A percentile compares a stretch with the other conserved stretches of the same genome.
These are phyloP conservation scores for Micronisus gabar DNA, from an alignment of 2,113 vertebrate species.

Conservation along the genomic window DNA sequence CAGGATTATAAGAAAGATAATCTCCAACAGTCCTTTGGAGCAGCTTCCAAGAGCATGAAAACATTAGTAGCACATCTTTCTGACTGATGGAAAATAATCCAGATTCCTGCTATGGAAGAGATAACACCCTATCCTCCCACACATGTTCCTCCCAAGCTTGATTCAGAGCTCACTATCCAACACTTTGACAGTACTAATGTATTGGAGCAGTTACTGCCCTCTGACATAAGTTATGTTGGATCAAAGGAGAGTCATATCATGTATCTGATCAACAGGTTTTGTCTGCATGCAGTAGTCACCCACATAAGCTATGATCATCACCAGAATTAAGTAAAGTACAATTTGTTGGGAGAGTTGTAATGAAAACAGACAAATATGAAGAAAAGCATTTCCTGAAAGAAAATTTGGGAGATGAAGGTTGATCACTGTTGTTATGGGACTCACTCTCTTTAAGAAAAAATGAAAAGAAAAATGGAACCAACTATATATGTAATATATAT, in stretches of 20 bases:
- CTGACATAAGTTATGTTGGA: neutral
- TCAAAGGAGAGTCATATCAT: neutral
- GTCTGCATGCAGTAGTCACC: neutral
- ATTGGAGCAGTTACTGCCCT: neutral
- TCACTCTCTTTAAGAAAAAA: neutral
- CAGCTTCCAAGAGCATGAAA: neutral
- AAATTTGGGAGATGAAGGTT: neutral
- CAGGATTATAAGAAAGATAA: neutral
- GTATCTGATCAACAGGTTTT: neutral
- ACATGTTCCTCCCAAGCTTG: neutral
- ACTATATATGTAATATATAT: neutral
- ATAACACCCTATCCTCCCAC: neutral
- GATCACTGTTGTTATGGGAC: neutral
- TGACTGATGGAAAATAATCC: neutral
- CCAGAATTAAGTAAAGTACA: neutral
- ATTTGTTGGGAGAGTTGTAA: neutral
- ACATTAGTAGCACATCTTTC: neutral
- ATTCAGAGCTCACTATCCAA: neutral
- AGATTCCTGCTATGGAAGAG: neutral
- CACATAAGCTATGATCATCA: neutral
- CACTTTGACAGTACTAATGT: neutral
- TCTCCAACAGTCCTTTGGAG: neutral
- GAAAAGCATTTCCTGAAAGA: neutral
- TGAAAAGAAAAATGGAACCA: neutral
- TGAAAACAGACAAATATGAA: neutral